Evolutionary conservation across 2,888 invertebrate species (phyloP).

Genomic region (Diachrysia chrysitis): DNA sequence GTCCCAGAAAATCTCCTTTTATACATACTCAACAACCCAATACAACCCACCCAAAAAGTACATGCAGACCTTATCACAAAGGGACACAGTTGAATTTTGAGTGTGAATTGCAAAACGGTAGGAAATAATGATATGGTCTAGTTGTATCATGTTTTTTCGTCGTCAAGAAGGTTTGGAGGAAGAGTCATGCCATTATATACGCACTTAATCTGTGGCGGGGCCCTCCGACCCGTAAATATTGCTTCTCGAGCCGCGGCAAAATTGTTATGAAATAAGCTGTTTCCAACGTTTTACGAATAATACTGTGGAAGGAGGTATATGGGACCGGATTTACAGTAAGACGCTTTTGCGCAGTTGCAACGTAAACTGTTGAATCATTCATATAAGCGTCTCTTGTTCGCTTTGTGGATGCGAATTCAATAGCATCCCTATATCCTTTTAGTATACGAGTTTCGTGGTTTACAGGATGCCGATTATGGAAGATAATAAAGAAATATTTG

Average conservation of each 20-base stretch:
- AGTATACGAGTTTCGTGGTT: slow-evolving; percentile 36
- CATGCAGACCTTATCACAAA: background rate
- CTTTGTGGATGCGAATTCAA: slow-evolving; percentile 60
- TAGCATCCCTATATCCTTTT: slow-evolving; percentile 37
- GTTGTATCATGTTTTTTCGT: slow-evolving; percentile 71
- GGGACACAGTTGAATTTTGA: slow-evolving; percentile 55
- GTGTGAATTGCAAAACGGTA: slow-evolving; percentile 30
- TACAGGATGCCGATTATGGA: slow-evolving; percentile 22
- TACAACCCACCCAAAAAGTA: background rate
- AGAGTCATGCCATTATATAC: slow-evolving; percentile 62
- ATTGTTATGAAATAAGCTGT: slow-evolving; percentile 59
- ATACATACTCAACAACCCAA: slow-evolving; percentile 8
- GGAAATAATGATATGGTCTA: slow-evolving; percentile 46
- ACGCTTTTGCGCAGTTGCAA: slow-evolving; percentile 54
- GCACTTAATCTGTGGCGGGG: slow-evolving; percentile 65
- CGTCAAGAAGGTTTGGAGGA: slow-evolving; percentile 52
- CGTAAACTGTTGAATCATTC: slow-evolving; percentile 63
- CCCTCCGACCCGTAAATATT: slow-evolving; percentile 64
- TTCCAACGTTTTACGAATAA: slow-evolving; percentile 48
- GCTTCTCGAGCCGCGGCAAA: slow-evolving; percentile 56
- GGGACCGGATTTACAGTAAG: slow-evolving; percentile 49
- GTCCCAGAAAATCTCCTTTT: slow-evolving; percentile 39
- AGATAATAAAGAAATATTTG: background rate
- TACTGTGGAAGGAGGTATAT: slow-evolving; percentile 31
- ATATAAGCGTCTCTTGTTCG: slow-evolving; percentile 41